These are phyloP conservation scores for Mercenaria mercenaria DNA, from an alignment of 1,140 invertebrate genomes.

Conservation along the genomic window DNA sequence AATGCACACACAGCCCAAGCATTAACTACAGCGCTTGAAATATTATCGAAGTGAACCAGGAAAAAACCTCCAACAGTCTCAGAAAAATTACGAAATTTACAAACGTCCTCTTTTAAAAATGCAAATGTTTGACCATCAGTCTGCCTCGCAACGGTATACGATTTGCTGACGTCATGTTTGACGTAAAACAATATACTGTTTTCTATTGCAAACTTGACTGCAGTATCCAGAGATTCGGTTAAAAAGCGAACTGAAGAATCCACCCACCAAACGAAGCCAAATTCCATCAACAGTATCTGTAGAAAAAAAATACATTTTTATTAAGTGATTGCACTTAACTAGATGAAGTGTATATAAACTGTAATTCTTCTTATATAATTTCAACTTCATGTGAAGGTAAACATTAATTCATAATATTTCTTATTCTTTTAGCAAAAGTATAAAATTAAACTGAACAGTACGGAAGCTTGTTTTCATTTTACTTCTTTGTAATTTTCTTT, in stretches of 20 bases:
- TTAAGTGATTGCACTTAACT: neutral
- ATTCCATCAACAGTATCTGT: conserved; percentile 44
- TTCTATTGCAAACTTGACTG: neutral
- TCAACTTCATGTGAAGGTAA: too few species aligned
- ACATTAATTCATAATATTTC: neutral
- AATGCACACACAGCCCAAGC: conserved; percentile 32
- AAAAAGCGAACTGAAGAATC: conserved; percentile 8
- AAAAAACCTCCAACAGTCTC: neutral
- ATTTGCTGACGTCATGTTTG: neutral
- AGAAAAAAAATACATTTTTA: too few species aligned
- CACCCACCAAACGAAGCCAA: conserved; percentile 56
- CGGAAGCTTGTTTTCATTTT: neutral
- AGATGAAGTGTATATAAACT: neutral
- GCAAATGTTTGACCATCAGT: conserved; percentile 12
- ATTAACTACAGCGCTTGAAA: neutral
- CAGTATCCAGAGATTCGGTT: neutral
- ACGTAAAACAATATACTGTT: conserved; percentile 8
- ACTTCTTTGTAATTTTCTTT: neutral
- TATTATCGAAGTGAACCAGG: conserved; percentile 15
- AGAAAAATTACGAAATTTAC: conserved; percentile 20
- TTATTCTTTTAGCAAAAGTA: too few species aligned
- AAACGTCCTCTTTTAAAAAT: conserved; percentile 30
- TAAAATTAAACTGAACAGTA: neutral
- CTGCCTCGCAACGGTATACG: neutral
- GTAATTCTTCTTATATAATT: neutral